A percentile compares a stretch with the other conserved stretches of the same genome.
Conservation (phyloP, 2,113 vertebrate genomes). For the Camelus bactrianus region DNA sequence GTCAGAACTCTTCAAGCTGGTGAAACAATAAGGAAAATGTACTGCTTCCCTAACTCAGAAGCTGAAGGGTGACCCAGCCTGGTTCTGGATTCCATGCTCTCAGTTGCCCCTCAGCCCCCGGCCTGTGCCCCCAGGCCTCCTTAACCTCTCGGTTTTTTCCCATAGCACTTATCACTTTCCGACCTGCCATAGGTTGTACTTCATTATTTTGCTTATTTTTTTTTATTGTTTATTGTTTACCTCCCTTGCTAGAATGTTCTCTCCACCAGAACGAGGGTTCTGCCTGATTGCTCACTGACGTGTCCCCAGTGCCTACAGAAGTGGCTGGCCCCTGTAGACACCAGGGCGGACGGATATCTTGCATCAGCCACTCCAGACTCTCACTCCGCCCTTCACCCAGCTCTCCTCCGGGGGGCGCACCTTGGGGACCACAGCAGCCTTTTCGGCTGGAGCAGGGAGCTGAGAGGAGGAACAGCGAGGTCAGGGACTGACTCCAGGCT, state of each 20-base stretch:
- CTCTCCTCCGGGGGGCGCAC: too few species aligned
- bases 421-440: neutral
- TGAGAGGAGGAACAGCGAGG: neutral
- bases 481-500: neutral
- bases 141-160: neutral
- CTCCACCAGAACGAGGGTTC: neutral
- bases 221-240: neutral
- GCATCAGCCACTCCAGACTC: neutral
- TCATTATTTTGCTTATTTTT: neutral
- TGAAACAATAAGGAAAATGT: neutral
- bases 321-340: neutral
- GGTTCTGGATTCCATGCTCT: neutral
- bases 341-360: rapidly evolving
- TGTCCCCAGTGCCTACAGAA: neutral
- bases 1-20: neutral
- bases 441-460: neutral
- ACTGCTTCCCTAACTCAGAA: too few species aligned
- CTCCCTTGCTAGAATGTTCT: neutral
- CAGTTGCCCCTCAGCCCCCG: too few species aligned
- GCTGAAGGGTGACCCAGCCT: neutral
- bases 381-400: neutral
- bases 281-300: neutral
- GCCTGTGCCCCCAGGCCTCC: too few species aligned
- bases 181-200: neutral
- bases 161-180: neutral